These are phyloP conservation scores for Mustela nigripes DNA, from an alignment of 2,113 vertebrate genomes.

Conservation along the genomic window DNA sequence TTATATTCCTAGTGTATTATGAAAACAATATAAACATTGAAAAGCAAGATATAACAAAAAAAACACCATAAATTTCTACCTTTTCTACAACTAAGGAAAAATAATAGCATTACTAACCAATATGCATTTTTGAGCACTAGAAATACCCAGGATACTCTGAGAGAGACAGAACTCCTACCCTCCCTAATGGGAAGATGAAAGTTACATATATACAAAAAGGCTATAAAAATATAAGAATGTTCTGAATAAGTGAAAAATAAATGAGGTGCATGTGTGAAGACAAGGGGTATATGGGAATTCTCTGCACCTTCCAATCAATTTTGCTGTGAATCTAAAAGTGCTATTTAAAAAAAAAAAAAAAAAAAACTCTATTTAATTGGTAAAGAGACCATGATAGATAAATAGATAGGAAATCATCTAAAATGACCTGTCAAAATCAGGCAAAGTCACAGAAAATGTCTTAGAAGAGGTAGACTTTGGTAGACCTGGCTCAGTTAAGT, in stretches of 20 bases:
- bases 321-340: background rate
- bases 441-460: background rate
- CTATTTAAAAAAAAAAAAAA: background rate
- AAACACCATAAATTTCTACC: background rate
- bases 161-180: background rate
- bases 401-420: background rate
- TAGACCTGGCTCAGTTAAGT: background rate
- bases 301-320: background rate
- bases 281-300: background rate
- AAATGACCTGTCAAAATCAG: background rate
- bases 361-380: background rate
- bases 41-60: background rate
- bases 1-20: background rate
- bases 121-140: background rate
- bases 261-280: background rate
- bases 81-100: background rate
- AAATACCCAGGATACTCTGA: background rate
- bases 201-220: background rate
- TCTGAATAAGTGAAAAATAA: background rate
- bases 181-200: background rate
- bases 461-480: background rate
- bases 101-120: background rate
- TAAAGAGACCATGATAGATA: background rate
- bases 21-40: background rate
- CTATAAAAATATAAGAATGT: background rate